phyloP scores from a whole-genome alignment of 2,888 invertebrate genomes.

The Volucella inflata region DNA sequence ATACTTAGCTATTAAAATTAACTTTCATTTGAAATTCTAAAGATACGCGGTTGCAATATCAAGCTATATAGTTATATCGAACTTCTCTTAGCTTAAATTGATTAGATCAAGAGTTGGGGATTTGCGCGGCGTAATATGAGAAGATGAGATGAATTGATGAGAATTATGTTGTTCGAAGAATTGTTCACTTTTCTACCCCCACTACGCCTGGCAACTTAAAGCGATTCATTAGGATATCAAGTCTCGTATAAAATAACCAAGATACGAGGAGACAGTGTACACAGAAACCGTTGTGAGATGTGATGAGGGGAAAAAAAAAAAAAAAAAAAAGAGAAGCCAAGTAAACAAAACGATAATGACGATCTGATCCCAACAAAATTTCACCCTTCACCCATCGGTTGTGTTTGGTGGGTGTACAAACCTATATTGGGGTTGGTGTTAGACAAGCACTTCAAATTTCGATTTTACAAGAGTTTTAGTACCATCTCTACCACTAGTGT shows the following conservation, averaged over 20 bases:
- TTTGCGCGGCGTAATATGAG: neutral
- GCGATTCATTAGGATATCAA: slow-evolving; percentile 63
- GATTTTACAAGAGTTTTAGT: slow-evolving; percentile 72
- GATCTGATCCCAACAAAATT: slow-evolving; percentile 51
- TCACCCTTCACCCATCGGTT: neutral
- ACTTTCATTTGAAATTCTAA: slow-evolving; percentile 66
- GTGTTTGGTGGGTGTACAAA: too few species aligned
- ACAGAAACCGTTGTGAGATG: too few species aligned
- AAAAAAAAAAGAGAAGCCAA: slow-evolving; percentile 33
- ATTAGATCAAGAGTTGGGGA: slow-evolving; percentile 27
- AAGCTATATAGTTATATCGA: slow-evolving; percentile 30
- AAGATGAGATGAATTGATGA: neutral
- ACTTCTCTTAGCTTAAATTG: slow-evolving; percentile 40
- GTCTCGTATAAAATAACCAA: slow-evolving; percentile 46
- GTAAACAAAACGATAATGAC: slow-evolving; percentile 70
- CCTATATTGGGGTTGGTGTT: slow-evolving; percentile 13
- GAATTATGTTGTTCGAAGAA: slow-evolving; percentile 35
- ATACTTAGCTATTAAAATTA: slow-evolving; percentile 59
- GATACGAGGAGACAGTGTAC: neutral
- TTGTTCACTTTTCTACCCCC: neutral
- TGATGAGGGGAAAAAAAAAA: too few species aligned
- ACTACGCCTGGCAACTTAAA: neutral
- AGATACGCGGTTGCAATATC: slow-evolving; percentile 33
- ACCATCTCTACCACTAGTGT: slow-evolving; percentile 11
- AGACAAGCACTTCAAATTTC: slow-evolving; percentile 73